Evolutionary conservation across 2,113 vertebrate species (phyloP).

Genomic region (Serinus canaria): DNA sequence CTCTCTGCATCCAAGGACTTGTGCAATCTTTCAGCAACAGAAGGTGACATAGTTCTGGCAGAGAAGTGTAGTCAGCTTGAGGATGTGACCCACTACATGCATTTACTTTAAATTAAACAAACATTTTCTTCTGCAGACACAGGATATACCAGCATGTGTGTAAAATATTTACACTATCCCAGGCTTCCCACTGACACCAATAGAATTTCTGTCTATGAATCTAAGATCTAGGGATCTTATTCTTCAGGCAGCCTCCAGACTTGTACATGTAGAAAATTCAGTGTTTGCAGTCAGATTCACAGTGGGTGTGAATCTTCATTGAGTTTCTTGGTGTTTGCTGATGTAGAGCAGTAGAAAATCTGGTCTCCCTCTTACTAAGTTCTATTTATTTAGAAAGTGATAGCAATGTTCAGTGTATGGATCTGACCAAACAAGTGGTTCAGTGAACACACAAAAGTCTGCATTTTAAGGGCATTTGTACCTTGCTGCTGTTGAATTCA

Average conservation of each 20-base stretch:
- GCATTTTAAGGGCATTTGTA: not conserved
- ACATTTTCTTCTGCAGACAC: slow-evolving; percentile 20
- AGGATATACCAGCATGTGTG: slow-evolving; percentile 2
- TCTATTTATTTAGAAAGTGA: not conserved
- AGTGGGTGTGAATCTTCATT: not conserved
- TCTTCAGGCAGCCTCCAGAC: not conserved
- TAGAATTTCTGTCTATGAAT: not conserved
- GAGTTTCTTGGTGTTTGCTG: not conserved
- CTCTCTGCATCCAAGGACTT: not conserved
- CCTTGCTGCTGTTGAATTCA: not conserved
- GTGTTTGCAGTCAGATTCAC: not conserved
- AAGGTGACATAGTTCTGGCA: not conserved
- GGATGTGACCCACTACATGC: slow-evolving; percentile 20
- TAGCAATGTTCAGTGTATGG: not conserved
- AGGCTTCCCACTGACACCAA: not conserved
- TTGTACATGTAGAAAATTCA: not conserved
- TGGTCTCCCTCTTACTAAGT: not conserved
- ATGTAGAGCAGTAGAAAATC: not conserved
- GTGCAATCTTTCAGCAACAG: not conserved
- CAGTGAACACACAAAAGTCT: not conserved
- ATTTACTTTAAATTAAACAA: slow-evolving; percentile 49
- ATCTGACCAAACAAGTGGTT: not conserved
- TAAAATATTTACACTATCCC: slow-evolving; percentile 21
- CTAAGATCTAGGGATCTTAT: not conserved
- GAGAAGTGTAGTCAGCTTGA: not conserved